Base-by-base conservation (phyloP, 2,797 vertebrate genomes). In the Coilia nasus region DNA sequence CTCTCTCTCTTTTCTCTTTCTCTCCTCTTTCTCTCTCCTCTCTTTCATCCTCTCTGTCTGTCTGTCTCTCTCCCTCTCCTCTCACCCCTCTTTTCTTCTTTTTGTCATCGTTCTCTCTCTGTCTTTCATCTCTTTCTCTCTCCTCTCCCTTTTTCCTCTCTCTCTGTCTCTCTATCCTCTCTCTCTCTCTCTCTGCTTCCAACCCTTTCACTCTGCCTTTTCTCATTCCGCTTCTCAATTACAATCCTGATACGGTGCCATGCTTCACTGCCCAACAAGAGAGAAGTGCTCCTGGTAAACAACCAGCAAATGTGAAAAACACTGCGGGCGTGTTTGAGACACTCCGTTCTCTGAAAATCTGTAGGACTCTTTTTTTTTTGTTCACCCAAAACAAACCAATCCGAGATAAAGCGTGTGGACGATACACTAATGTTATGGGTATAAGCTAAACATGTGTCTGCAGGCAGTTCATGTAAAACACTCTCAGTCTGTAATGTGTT, bases 161-260 rank as follows among this genome's bases (percentile, higher is more conserved):
- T 78, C 71, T 85, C 87, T 7, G 84, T 17, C 1, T 88, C 62
- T 82, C 50, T 87, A 87, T 90, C 91, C 92, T 91, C 86, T 92
- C 90, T 91, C 90, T 91, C 80, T 87, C 64, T 56, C 75, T 44
- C 14, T n/a, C 31, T 21, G 56, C 50, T 31, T 28, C 84, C 62
- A n/a, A n/a, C 83, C 67, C 64, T 85, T 87, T 7, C 85, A 14
- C 1, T 88, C 62, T 82, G 56, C 88, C 87, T 90, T 92, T 93
- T 91, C 86, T 92, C 90, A 92, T 91, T 91, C 81, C 87, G 82
- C 11, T 90, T 62, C 85, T 91, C 91, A 87, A 91, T 90, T 93
- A 90, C 90, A 85, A 84, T 81, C 85, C 86, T 90, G 89, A 91
- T 87, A 87, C 15, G 17, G 21, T 81, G 87, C 86, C 86, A 84